phyloP scores from a whole-genome alignment of 2,113 vertebrate species.

The Lophius piscatorius region DNA sequence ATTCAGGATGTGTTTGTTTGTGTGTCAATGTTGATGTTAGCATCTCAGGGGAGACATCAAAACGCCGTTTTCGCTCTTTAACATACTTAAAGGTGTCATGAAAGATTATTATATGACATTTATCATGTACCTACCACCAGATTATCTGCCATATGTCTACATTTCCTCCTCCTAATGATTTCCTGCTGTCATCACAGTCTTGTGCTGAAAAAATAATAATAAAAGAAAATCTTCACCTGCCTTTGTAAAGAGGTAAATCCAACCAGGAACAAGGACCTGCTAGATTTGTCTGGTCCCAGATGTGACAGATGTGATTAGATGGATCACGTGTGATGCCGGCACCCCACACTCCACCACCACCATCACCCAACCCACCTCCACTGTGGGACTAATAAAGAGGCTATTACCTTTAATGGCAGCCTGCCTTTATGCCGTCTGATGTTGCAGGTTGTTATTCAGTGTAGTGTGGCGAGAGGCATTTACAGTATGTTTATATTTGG shows the following conservation, averaged over 20 bases:
- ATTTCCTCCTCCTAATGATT: background rate
- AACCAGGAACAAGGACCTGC: slow-evolving; percentile 14
- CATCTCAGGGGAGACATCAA: slow-evolving; percentile 38
- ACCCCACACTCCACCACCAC: background rate
- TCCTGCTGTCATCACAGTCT: background rate
- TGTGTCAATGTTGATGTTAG: background rate
- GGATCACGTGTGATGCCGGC: slow-evolving; percentile 33
- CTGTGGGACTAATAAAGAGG: slow-evolving; percentile 38
- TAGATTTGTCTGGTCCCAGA: slow-evolving; percentile 28
- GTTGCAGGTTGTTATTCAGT: slow-evolving; percentile 22
- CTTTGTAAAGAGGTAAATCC: background rate
- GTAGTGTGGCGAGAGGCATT: slow-evolving; percentile 27
- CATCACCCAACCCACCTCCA: background rate
- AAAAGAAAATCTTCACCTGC: slow-evolving; percentile 18
- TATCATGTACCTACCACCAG: background rate
- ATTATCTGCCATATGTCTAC: slow-evolving; percentile 1
- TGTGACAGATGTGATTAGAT: slow-evolving; percentile 53
- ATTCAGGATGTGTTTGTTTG: background rate
- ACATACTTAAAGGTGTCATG: slow-evolving; percentile 12
- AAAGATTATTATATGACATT: slow-evolving; percentile 9
- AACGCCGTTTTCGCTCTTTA: slow-evolving; percentile 3
- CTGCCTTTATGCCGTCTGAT: slow-evolving; percentile 36
- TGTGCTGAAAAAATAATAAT: background rate
- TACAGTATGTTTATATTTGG: slow-evolving; percentile 23
- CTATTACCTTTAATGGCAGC: slow-evolving; percentile 53